Conservation (phyloP, 2,888 invertebrate species). For the Notocelia uddmanniana region DNA sequence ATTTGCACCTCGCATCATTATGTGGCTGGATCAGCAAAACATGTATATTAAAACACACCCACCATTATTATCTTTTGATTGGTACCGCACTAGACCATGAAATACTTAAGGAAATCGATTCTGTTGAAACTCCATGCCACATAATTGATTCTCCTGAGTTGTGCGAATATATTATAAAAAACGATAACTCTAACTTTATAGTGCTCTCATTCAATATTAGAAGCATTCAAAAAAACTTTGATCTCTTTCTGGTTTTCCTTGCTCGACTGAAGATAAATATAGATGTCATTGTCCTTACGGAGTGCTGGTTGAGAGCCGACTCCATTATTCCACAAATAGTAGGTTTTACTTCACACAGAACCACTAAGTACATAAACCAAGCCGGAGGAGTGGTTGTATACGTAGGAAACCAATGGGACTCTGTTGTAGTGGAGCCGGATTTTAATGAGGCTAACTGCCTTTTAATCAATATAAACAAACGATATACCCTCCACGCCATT, state of each 20-base stretch:
- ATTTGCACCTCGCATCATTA: neutral
- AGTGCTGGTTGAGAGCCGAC: neutral
- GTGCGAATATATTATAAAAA: neutral
- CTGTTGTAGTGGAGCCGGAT: conserved; percentile 53
- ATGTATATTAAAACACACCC: neutral
- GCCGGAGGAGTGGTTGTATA: neutral
- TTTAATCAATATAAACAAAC: neutral
- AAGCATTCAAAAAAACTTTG: no score
- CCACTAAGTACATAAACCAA: neutral
- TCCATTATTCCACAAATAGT: neutral
- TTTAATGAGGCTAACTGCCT: conserved; percentile 58
- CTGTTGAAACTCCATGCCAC: neutral
- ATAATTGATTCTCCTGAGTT: neutral
- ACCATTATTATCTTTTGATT: neutral
- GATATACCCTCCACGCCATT: neutral
- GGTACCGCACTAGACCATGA: neutral
- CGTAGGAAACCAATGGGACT: conserved; percentile 55
- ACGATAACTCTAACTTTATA: no score
- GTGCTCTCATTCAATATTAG: no score
- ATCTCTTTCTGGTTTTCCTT: neutral
- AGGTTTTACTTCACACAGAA: neutral
- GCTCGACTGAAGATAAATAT: neutral
- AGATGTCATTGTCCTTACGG: neutral
- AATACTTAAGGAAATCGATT: neutral
- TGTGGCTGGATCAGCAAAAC: neutral